Evolutionary conservation across 2,797 vertebrate species (phyloP), one percentile per base, ranked within the genome.

Genomic region (Tiaroga cobitis): DNA sequence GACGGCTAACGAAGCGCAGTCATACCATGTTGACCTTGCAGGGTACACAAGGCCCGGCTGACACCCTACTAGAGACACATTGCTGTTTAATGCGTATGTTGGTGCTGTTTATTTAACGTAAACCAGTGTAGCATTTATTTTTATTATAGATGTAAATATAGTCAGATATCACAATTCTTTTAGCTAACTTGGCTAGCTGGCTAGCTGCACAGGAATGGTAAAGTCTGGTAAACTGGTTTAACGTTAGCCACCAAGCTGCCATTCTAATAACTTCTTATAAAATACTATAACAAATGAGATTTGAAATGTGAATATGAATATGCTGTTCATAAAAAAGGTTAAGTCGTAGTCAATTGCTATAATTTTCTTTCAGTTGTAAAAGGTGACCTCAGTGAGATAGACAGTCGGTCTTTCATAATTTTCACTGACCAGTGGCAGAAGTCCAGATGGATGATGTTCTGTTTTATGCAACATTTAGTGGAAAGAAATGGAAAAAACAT

Each of bases 1-100:
- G n/a, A 84, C 13, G 18, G 63, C 49, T 41, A 69, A 8, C 16
- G 34, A 46, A 75, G 73, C 49, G 16, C 21, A 83, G 61, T 63
- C 59, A 13, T 68, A 21, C 24, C 13, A 21, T 80, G 74, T 80
- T 85, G 83, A 80, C 83, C 83, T 85, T 85, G 83, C 83, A 7
- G 76, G 67, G 65, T 34, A 32, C 32, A 19, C 63, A 37, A 70
- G 83, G 75, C 83, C 76, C 18, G 8, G 16, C 67, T 61, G 65
- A 49, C 46, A 69, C n/a, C 39, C 37, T 26, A n/a, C 16, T n/a
- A 68, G 6, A 43, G 54, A 34, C 39, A 72, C 21, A 49, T 8
- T 39, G 21, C 24, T 54, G 39, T 49, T 24, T 5, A 73, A 26
- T 63, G 21, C 21, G 37, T 2, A 24, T 73, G 29, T 63, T 72